Evolutionary conservation across 1,140 invertebrate genomes (phyloP).

Genomic region (Eubasilissa regina): DNA sequence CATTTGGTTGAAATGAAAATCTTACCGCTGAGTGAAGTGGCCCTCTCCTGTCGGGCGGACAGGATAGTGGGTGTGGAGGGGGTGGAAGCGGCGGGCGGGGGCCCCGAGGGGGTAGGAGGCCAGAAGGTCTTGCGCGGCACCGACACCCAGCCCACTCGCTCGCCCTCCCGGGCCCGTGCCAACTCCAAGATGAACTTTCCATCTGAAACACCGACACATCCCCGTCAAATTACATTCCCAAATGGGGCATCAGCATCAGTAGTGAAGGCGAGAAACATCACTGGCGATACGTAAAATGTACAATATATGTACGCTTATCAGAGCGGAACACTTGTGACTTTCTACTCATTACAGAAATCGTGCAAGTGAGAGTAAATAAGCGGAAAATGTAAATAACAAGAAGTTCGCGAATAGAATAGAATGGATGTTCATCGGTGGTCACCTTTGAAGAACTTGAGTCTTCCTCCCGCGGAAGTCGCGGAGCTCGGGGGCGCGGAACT

Average conservation of each 20-base stretch:
- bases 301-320: slow-evolving; percentile 66
- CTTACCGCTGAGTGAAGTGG: slow-evolving; percentile 71
- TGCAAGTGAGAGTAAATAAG: slow-evolving; percentile 31
- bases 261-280: too few relatives aligned
- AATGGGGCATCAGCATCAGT: too few relatives aligned
- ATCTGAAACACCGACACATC: slow-evolving; percentile 72
- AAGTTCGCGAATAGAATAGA: neutral
- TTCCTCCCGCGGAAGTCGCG: slow-evolving; percentile 66
- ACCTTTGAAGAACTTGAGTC: slow-evolving; percentile 78
- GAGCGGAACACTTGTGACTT: slow-evolving; percentile 70
- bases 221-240: neutral
- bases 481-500: slow-evolving; percentile 25
- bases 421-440: neutral
- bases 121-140: slow-evolving; percentile 90
- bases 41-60: slow-evolving; percentile 54
- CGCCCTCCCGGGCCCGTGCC: slow-evolving; percentile 85
- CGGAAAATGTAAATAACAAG: slow-evolving; percentile 41
- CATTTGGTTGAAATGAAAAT: neutral
- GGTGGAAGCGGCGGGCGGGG: slow-evolving; percentile 73
- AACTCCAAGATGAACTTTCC: slow-evolving; percentile 91
- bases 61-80: slow-evolving; percentile 63
- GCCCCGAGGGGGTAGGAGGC: slow-evolving; percentile 79
- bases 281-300: neutral
- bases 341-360: slow-evolving; percentile 59
- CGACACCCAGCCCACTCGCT: slow-evolving; percentile 87